phyloP scores from a whole-genome alignment of 2,113 vertebrate genomes.

The Neoarius graeffei region DNA sequence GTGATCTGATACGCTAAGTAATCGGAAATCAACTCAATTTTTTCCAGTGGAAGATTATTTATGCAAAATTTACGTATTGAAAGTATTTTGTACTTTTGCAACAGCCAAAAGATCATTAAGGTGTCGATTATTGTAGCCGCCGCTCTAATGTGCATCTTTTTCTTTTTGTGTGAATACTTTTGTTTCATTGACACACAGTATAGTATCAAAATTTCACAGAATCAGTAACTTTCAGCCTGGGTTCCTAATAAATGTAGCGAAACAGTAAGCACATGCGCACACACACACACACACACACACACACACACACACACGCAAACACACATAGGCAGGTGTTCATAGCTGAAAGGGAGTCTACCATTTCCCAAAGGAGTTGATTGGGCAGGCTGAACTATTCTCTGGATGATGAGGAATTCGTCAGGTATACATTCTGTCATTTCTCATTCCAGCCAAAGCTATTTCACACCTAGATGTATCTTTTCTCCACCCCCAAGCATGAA shows the following conservation, averaged over 20 bases:
- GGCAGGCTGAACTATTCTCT: conserved; percentile 33
- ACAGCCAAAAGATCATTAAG: too few species aligned
- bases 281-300: neutral
- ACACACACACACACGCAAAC: neutral
- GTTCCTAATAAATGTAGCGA: neutral
- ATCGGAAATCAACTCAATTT: too few species aligned
- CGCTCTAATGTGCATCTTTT: neutral
- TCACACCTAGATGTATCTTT: conserved; percentile 27
- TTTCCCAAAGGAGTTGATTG: conserved; percentile 18
- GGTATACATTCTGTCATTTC: conserved; percentile 17
- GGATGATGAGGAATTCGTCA: neutral
- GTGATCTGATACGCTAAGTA: too few species aligned
- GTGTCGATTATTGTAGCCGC: too few species aligned
- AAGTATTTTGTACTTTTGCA: too few species aligned
- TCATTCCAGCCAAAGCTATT: conserved; percentile 33
- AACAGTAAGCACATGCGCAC: neutral
- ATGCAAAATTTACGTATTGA: too few species aligned
- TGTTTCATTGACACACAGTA: neutral
- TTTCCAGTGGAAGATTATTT: too few species aligned
- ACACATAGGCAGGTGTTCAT: conserved; percentile 21
- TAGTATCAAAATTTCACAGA: neutral
- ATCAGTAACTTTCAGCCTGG: neutral
- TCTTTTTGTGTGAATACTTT: neutral
- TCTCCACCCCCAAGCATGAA: conserved; percentile 35
- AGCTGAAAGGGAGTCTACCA: conserved; percentile 10